Evolutionary conservation across 2,113 vertebrate genomes (phyloP), one percentile per base, ranked within the genome.

Genomic region (Catharus fuscescens): DNA sequence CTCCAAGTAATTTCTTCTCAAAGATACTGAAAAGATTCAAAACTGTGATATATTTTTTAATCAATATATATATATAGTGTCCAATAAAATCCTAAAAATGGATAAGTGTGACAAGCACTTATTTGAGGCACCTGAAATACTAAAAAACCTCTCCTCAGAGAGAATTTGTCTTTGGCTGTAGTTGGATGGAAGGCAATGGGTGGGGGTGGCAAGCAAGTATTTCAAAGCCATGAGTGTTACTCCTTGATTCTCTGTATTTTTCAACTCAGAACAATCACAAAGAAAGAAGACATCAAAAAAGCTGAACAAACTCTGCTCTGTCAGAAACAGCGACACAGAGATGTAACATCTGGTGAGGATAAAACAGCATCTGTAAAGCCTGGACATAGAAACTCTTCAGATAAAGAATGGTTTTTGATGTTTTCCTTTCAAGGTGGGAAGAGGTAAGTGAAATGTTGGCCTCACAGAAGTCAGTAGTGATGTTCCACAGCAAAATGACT

Each of bases 1-100:
- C 72, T 97, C 77, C 93, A 83, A 97, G 91, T 95, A 50, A 96
- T 97, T 97, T 97, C 93, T 97, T 97, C 94, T 94, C 88, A 96
- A 97, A 94, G 95, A 98, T 88, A 96, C 94, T 72, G 88, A 97
- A 98, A 97, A 97, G 83, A 97, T 93, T 89, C 82, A 97, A 95
- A 97, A 77, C 59, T 84, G 86, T 66, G 47, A 53, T 40, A 40
- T 40, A 40, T 83, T 92, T 97, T 96, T 96, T 5, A 93, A 93
- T 95, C 92, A 86, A 73, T 74, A 93, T 19, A 79, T 82, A 64
- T 85, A 72, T 80, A 47, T 84, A 70, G 66, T 83, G 93, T 65
- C 79, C 69, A 94, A 84, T 78, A 85, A 93, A 96, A 93, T 73
- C 70, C 65, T 83, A 88, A 91, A 80, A 95, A 64, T 38, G 38